These are phyloP conservation scores for Genyomyrus donnyi DNA, from an alignment of 2,113 vertebrate species.

Conservation along the genomic window DNA sequence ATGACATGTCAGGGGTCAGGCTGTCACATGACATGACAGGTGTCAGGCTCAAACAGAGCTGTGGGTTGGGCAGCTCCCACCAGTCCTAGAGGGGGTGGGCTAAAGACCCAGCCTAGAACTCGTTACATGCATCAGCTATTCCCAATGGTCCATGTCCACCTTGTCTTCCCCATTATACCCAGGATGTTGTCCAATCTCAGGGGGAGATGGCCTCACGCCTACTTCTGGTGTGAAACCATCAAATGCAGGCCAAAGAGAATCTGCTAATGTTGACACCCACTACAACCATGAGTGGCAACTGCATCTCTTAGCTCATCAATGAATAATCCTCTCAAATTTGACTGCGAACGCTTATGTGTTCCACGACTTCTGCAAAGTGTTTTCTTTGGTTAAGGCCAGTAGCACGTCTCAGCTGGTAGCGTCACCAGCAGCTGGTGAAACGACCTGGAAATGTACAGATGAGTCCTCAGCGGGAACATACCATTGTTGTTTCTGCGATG, in stretches of 20 bases:
- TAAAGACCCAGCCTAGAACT: neutral
- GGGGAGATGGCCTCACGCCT: neutral
- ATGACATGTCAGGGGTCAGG: neutral
- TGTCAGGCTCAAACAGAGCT: neutral
- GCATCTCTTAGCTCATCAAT: neutral
- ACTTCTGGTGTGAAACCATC: neutral
- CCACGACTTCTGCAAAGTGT: neutral
- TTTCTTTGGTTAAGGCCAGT: neutral
- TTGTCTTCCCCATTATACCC: neutral
- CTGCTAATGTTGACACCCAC: neutral
- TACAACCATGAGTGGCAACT: neutral
- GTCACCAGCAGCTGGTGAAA: neutral
- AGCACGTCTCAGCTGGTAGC: neutral
- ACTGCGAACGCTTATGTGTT: neutral
- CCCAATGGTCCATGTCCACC: neutral
- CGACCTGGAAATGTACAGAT: neutral
- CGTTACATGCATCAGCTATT: neutral
- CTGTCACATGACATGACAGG: neutral
- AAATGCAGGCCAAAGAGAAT: neutral
- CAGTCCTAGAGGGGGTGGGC: neutral
- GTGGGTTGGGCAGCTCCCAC: neutral
- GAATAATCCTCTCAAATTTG: neutral
- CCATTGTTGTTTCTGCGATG: slow-evolving; percentile 81
- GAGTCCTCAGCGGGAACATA: slow-evolving; percentile 44
- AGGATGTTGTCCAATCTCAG: neutral